Base-by-base conservation (phyloP, 2,113 vertebrate genomes). In the Calyptommatus sinebrachiatus region DNA sequence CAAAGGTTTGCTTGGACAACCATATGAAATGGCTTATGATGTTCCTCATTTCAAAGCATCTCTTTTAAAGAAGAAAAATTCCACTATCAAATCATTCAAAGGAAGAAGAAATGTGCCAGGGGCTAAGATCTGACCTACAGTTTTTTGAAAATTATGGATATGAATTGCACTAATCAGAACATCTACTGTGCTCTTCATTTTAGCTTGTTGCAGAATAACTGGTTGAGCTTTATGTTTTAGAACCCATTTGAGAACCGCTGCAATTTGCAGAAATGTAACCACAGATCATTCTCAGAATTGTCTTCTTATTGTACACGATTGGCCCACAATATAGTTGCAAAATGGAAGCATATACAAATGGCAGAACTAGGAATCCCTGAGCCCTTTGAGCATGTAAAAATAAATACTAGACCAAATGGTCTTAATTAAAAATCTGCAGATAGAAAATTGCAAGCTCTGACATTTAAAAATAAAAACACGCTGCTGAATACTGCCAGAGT, bases 361-460 rank as follows among this genome's bases (percentile, higher is more conserved):
- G 70, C 67, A 82, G 79, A 79, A 50, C 72, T 46, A 83, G 74
- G 83, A 87, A 85, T 65, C 6, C 53, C 86, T 73, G 50, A 88
- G 78, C 46, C 41, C 53, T 22, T 77, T 83, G 65, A 75, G 70
- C 71, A 74, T 18, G 61, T 8, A 61, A 46, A 73, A 61, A 62
- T 60, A 71, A 78, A 76, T 74, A 24, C 5, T 29, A 10, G 73
- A 81, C 29, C 77, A 83, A 78, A 77, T 81, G 82, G 68, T 77
- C 87, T 89, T 92, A 87, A 88, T 90, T 84, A 83, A 69, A 85
- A 89, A 76, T 83, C 53, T 89, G 84, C 67, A 86, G 81, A 81
- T 46, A 87, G 77, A 85, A 87, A 90, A 88, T 85, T 75, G 69
- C 83, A 89, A 86, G 41, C 86, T 86, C 71, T 83, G 69, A 83